Evolutionary conservation across 2,113 vertebrate species (phyloP).

Genomic region (Pyrgilauda ruficollis): DNA sequence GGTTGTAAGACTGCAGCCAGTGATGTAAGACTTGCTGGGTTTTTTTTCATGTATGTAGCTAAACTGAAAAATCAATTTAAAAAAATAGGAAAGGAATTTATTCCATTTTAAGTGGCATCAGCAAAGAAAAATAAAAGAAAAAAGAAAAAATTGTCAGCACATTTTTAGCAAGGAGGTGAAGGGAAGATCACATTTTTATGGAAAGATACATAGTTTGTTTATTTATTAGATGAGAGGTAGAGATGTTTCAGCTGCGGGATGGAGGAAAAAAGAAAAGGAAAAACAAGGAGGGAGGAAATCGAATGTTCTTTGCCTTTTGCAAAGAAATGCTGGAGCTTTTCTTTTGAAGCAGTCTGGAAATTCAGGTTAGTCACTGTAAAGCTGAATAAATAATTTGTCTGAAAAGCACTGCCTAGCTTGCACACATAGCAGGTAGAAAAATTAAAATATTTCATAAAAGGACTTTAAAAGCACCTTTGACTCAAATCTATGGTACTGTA

Average conservation of each 20-base stretch:
- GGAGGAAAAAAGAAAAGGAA: not conserved
- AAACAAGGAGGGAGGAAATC: not conserved
- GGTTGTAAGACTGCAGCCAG: not conserved
- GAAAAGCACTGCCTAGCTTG: not conserved
- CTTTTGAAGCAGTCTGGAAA: conserved; percentile 42
- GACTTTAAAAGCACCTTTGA: not conserved
- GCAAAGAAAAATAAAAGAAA: not conserved
- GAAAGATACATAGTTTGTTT: not conserved
- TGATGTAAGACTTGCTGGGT: not conserved
- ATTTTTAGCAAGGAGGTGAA: not conserved
- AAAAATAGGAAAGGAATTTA: not conserved
- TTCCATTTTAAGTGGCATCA: not conserved
- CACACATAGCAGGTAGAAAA: not conserved
- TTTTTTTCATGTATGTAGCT: not conserved
- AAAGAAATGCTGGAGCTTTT: not conserved
- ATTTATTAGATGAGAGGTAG: conserved; percentile 2
- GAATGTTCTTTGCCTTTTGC: not conserved
- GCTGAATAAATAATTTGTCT: conserved; percentile 44
- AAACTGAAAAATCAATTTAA: not conserved
- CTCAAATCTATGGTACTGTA: not conserved
- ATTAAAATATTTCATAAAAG: not conserved
- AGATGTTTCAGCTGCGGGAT: not conserved
- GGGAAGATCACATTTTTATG: not conserved
- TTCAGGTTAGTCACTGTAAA: conserved; percentile 51
- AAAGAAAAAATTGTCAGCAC: not conserved